phyloP scores from a whole-genome alignment of 2,797 vertebrate genomes.

The Aphelocoma californica region DNA sequence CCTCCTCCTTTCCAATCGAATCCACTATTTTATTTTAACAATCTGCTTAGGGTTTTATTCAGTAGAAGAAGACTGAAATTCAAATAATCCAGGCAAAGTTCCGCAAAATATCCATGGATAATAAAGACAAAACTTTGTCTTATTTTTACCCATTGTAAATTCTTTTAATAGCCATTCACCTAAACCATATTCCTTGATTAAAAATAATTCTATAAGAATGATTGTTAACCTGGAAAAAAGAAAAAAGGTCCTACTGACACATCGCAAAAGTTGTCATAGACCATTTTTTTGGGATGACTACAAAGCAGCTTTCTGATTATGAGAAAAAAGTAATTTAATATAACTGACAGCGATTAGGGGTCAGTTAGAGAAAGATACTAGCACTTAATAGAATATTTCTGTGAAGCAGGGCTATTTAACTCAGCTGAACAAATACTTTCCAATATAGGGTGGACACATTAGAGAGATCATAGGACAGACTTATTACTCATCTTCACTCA shows the following conservation, averaged over 20 bases:
- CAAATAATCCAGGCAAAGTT: background rate
- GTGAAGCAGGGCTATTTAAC: background rate
- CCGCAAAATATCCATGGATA: background rate
- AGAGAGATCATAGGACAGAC: background rate
- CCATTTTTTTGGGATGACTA: background rate
- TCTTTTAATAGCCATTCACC: background rate
- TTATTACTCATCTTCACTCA: background rate
- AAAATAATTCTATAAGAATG: background rate
- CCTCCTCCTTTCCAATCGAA: background rate
- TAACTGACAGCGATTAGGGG: background rate
- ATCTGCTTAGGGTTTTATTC: background rate
- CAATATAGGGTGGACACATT: background rate
- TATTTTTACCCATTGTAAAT: background rate
- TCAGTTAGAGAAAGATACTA: background rate
- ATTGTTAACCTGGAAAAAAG: background rate
- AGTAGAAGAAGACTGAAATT: background rate
- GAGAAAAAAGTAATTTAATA: background rate
- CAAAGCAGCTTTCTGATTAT: background rate
- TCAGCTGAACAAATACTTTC: background rate
- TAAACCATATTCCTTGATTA: background rate
- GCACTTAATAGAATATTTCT: background rate
- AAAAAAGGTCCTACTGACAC: background rate
- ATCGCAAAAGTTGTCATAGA: background rate
- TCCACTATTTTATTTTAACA: background rate
- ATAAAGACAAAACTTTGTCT: background rate